phyloP scores from a whole-genome alignment of 2,113 vertebrate genomes.

The Bostrychus sinensis region DNA sequence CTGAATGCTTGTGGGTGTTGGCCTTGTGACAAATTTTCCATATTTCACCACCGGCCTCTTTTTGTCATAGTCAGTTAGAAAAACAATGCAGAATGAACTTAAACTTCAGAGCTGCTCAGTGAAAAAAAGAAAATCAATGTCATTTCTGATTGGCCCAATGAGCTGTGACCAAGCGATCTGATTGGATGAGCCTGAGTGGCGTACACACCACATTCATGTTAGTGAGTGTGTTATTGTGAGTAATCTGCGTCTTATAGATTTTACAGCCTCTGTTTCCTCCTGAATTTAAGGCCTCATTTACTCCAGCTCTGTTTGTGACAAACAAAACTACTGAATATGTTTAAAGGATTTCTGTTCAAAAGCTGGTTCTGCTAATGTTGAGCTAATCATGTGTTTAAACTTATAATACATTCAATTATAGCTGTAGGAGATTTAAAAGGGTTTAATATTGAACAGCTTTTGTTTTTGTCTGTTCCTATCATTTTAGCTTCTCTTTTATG shows the following conservation, averaged over 20 bases:
- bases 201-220: not conserved
- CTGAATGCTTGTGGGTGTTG: too few species aligned
- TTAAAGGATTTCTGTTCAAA: not conserved
- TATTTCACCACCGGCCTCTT: not conserved
- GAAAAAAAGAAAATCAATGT: slow-evolving; percentile 44
- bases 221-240: slow-evolving; percentile 12
- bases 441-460: too few species aligned
- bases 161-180: slow-evolving; percentile 45
- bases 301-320: slow-evolving; percentile 1
- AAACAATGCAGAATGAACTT: slow-evolving; percentile 7
- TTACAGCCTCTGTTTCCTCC: slow-evolving; percentile 40
- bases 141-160: slow-evolving; percentile 55
- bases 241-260: slow-evolving; percentile 57
- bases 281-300: slow-evolving; percentile 57
- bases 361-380: not conserved
- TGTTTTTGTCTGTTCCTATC: too few species aligned
- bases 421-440: too few species aligned
- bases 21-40: too few species aligned
- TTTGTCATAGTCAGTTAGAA: not conserved
- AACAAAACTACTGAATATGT: not conserved
- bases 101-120: not conserved
- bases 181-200: slow-evolving; percentile 45
- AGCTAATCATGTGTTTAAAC: not conserved
- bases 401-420: not conserved
- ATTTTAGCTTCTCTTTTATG: too few species aligned